Base-by-base conservation (phyloP, 2,888 invertebrate genomes). In the Diabrotica balteata region DNA sequence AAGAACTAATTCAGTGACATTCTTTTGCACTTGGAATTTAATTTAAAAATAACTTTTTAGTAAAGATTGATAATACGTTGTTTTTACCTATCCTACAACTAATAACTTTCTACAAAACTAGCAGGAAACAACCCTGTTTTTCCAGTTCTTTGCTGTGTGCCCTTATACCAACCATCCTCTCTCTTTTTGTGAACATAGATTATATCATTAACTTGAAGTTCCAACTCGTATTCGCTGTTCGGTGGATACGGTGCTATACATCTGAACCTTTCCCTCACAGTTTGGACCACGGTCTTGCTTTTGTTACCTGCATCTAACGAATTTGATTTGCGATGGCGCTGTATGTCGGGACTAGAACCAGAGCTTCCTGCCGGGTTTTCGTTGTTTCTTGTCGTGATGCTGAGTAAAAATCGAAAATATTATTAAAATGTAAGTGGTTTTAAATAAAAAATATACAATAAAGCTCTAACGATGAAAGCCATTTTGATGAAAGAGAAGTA, bases 121-220 rank as follows among this genome's bases (percentile, higher is more conserved):
- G 96, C 95, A 2, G 97, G 97, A 85, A 97, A 97, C 53, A 97
- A 88, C n/a, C 97, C 97, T 6, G 94, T 94, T 77, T 94, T 92
- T 49, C 96, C 96, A 1, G 95, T 96, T 65, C 95, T 88, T 75
- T 94, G 92, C 75, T 94, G 89, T 0, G 95, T 96, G 22, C 97
- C 97, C 82, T 96, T 96, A 85, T 93, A 97, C 97, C 97, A 97
- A 58, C 97, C 97, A 80, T 97, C 96, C 61, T 96, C 96, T 62
- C 96, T 90, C 81, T 96, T 96, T 79, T 93, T 93, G 79, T 94
- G 93, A 22, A 97, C 96, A 76, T 94, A 91, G 73, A 97, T 95
- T 65, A 96, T 91, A 80, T 97, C 97, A 70, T 96, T 95, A 51
- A 96, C 90, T 75, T 93, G 92, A 55, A 97, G 85, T 80, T 96